Conservation (phyloP, 2,113 vertebrate genomes). For the Verasper variegatus region DNA sequence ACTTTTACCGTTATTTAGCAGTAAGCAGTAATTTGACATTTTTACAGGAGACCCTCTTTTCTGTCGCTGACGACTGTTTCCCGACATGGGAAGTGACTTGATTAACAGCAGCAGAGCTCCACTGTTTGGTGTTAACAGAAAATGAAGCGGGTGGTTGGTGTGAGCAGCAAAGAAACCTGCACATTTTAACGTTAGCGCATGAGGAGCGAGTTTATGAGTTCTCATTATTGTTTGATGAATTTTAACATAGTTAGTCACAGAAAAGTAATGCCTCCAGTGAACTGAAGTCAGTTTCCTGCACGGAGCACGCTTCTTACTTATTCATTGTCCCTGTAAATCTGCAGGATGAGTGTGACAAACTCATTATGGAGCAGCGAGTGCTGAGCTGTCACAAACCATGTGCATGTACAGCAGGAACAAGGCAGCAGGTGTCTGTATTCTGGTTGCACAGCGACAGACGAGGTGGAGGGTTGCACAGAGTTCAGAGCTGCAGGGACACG, state of each 20-base stretch:
- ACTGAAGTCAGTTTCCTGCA: too few species aligned
- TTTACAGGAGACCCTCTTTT: neutral
- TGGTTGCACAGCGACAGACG: neutral
- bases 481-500: constrained; percentile 38
- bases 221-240: too few species aligned
- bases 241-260: too few species aligned
- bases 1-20: neutral
- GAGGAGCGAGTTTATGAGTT: too few species aligned
- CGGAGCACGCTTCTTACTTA: neutral
- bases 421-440: constrained; percentile 12
- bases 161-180: neutral
- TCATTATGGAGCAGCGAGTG: neutral
- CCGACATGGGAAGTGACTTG: neutral
- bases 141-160: neutral
- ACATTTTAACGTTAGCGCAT: too few species aligned
- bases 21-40: neutral
- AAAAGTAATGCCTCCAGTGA: too few species aligned
- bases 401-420: neutral
- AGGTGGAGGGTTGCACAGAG: constrained; percentile 13
- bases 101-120: neutral
- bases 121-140: neutral
- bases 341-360: too few species aligned
- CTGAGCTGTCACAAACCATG: constrained; percentile 18
- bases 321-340: constrained; percentile 16
- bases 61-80: neutral